Evolutionary conservation across 1,140 invertebrate species (phyloP).

Genomic region (Anastrepha obliqua): DNA sequence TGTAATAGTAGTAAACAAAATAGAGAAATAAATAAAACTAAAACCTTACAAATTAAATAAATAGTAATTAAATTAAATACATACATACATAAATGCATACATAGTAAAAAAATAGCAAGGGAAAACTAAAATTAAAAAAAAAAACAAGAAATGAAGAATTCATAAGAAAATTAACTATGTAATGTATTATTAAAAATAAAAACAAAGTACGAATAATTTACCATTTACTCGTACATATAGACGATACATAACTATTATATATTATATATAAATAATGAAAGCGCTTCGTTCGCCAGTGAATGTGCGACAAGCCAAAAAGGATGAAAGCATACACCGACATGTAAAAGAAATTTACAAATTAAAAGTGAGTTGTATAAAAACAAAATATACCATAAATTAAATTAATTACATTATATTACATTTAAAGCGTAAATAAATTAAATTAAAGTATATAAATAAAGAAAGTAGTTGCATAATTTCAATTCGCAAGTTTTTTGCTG

Average conservation of each 20-base stretch:
- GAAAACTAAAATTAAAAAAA: slow-evolving; percentile 50
- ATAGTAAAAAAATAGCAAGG: slow-evolving; percentile 21
- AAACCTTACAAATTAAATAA: slow-evolving; percentile 12
- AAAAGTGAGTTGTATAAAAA: slow-evolving; percentile 51
- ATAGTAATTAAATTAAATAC: slow-evolving; percentile 21
- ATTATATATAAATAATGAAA: slow-evolving; percentile 38
- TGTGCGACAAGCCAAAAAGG: slow-evolving; percentile 52
- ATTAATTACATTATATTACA: slow-evolving; percentile 45
- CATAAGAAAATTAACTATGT: not conserved
- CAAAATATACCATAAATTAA: slow-evolving; percentile 47
- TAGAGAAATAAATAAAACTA: not conserved
- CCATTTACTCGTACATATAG: slow-evolving; percentile 58
- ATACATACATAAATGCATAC: slow-evolving; percentile 18
- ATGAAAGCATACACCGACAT: slow-evolving; percentile 55
- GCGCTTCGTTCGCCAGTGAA: slow-evolving; percentile 45
- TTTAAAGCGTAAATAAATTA: slow-evolving; percentile 50
- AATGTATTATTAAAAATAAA: slow-evolving; percentile 29
- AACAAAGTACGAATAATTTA: slow-evolving; percentile 40
- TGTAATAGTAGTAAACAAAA: slow-evolving; percentile 37
- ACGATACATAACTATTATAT: slow-evolving; percentile 59
- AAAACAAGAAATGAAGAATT: slow-evolving; percentile 7
- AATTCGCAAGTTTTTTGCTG: slow-evolving; percentile 46
- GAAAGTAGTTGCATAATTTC: slow-evolving; percentile 42
- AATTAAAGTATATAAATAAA: slow-evolving; percentile 37
- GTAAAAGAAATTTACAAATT: slow-evolving; percentile 52